Evolutionary conservation across 2,888 invertebrate species (phyloP), one percentile per base, ranked within the genome.

Genomic region (Scrobipalpa costella): DNA sequence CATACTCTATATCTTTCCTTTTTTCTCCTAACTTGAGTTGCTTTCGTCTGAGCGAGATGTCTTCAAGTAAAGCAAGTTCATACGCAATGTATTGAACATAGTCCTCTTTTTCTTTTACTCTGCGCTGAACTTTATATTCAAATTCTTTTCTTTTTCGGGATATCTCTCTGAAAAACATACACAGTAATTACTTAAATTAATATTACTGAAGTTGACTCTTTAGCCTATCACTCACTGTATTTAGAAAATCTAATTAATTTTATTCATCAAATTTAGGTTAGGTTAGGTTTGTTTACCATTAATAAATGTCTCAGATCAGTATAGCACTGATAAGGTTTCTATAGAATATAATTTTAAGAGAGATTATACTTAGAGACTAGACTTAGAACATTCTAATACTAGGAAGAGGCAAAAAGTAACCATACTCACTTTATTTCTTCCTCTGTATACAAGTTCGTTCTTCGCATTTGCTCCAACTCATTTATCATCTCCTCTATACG

Each of bases 401-500:
- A 11, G 17, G 33, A 55, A 34, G 15, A n/a, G 11, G 34, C 3
- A 34, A n/a, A 55, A 50, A 50, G 11, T 52, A 33, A n/a, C 33
- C 27, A 63, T 60, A 75, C 74, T 68, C 84, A 96, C 96, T 92
- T 93, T 78, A 95, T 93, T 92, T 97, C 96, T 61, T 93, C 93
- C 64, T 93, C 92, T 8, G 93, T 92, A 76, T 95, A 96, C 61
- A 97, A 86, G 74, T 94, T 93, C 40, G 94, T 93, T 72, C 94
- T 92, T 75, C 94, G 93, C 94, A 97, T 94, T 78, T 95, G 94
- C 81, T 97, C 96, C 77, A 97, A 92, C 81, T 96, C 96, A 67
- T 94, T 94, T 74, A 96, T 93, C 93, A 95, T 94, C 68, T 94
- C 94, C 90, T 97, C 97, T 72, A 95, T 93, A 79, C 94, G 93